Base-by-base conservation (phyloP, 2,888 invertebrate genomes). In the Chirona hameri region DNA sequence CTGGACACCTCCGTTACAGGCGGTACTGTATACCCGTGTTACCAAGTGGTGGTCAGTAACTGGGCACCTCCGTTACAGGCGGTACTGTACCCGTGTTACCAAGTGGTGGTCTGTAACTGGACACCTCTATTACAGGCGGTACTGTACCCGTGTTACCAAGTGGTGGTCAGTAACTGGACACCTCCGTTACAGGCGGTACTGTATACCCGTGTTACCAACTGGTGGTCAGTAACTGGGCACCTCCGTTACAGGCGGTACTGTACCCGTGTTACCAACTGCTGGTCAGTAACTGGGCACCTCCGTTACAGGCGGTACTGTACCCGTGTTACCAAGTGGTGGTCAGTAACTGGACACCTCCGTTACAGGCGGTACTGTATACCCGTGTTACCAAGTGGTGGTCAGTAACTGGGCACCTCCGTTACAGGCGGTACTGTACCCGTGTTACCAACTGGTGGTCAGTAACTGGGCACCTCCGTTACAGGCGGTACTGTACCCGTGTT, bases 281-380 rank as follows among this genome's bases (percentile, higher is more conserved):
- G 89, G 93, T 93, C 84, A 93, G 93, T 0, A 91, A 92, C 85
- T 95, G 95, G 95, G 93, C 95, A 82, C 95, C 95, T 24, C 93
- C 93, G 0, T 52, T 24, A 4, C 81, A 85, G 85, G 85, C 84
- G 14, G 84, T 85, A 52, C 89, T 91, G 9, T 94, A 93, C 91
- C 94, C 94, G 3, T 91, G 93, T 4, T 93, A 94, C 93, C 93
- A 94, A 87, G 90, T 92, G 46, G 90, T 95, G 89, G 93, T 93
- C 84, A 93, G 93, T 0, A 91, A 92, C 85, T 95, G 95, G 95
- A 93, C 95, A 82, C 95, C 95, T 24, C 93, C 93, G 0, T 52
- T 24, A 4, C 81, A 85, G 85, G 85, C 84, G 14, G 84, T 85
- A 52, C 89, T 91, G 9, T n/a, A n/a, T 94, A 93, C 91, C 94